Conservation (phyloP, 2,888 invertebrate species). For the Ligdia adustata region DNA sequence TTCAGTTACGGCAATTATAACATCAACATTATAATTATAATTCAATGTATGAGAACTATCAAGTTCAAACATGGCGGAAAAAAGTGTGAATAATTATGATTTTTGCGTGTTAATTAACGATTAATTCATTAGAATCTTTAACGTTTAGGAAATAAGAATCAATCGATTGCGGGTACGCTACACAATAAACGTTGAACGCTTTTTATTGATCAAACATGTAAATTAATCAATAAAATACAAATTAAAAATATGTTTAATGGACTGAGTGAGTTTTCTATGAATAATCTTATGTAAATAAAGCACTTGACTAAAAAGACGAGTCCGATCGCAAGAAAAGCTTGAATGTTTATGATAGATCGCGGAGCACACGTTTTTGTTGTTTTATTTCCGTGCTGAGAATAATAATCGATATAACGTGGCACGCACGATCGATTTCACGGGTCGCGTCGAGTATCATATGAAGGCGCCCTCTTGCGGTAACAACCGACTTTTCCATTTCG, state of each 20-base stretch:
- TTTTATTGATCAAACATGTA: no score
- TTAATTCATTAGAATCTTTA: slow-evolving; percentile 7
- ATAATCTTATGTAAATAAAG: no score
- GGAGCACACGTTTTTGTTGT: slow-evolving; percentile 37
- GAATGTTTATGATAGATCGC: slow-evolving; percentile 2
- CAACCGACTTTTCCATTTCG: slow-evolving; percentile 13
- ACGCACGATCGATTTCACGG: slow-evolving; percentile 38
- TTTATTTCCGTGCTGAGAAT: slow-evolving; percentile 24
- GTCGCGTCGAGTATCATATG: slow-evolving; percentile 5
- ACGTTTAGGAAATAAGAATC: neutral
- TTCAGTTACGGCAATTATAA: slow-evolving; percentile 19
- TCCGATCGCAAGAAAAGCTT: slow-evolving; percentile 7
- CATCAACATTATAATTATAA: slow-evolving; percentile 17
- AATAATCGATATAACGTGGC: slow-evolving; percentile 34
- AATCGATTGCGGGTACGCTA: neutral
- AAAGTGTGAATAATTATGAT: slow-evolving; percentile 17
- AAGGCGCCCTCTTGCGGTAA: slow-evolving; percentile 7
- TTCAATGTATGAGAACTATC: slow-evolving; percentile 11
- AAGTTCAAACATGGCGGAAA: slow-evolving; percentile 12
- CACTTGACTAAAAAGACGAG: no score
- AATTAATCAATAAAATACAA: no score
- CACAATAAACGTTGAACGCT: neutral
- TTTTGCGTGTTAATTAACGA: slow-evolving; percentile 6
- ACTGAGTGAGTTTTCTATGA: no score
- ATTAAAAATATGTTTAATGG: no score